Percentiles rank a stretch among this genome's conserved stretches.
Conservation (phyloP, 1,140 invertebrate genomes). For the Drosophila pachea region DNA sequence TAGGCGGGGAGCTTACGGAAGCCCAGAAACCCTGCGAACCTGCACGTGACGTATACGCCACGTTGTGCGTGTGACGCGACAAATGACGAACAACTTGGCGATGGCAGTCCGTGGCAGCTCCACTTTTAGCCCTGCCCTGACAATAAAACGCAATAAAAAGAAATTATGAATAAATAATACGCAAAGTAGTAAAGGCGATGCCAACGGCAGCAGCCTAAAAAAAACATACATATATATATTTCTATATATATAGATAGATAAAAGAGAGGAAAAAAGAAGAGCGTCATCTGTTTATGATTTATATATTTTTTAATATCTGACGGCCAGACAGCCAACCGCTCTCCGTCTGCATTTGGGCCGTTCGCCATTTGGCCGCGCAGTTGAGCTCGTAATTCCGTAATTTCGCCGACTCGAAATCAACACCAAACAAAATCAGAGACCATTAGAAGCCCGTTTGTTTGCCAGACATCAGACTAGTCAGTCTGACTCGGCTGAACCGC, state of each 20-base stretch:
- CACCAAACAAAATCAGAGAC: constrained; percentile 61
- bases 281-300: constrained; percentile 75
- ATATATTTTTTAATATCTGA: constrained; percentile 69
- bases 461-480: constrained; percentile 25
- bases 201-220: constrained; percentile 39
- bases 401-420: constrained; percentile 47
- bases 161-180: constrained; percentile 76
- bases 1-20: neutral
- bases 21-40: constrained; percentile 35
- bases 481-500: constrained; percentile 28
- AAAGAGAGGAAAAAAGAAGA: neutral
- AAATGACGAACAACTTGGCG: constrained; percentile 38
- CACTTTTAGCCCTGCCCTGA: constrained; percentile 32
- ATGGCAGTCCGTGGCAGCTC: constrained; percentile 16
- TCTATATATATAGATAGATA: no score
- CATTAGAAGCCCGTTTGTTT: constrained; percentile 62
- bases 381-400: constrained; percentile 24
- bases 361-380: neutral
- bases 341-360: constrained; percentile 1
- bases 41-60: constrained; percentile 75
- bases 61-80: constrained; percentile 64
- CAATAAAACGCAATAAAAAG: constrained; percentile 76
- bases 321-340: constrained; percentile 6
- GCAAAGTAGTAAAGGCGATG: constrained; percentile 59
- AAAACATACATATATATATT: neutral